These are phyloP conservation scores for Pogonognathellus flavescens DNA, from an alignment of 1,140 invertebrate species.

Conservation along the genomic window DNA sequence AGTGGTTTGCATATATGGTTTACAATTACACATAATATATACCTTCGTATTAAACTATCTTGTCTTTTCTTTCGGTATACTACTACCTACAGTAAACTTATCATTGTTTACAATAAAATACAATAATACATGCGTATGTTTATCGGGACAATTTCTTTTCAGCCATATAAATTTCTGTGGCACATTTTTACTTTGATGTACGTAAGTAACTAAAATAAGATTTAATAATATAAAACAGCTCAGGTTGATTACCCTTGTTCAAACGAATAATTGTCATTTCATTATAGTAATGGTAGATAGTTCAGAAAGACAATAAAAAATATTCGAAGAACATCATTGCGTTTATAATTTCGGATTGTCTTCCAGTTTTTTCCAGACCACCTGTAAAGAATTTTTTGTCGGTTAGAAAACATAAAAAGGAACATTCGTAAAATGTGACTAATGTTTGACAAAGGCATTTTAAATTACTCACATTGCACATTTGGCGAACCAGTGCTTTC, in stretches of 20 bases:
- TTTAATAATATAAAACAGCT: not conserved
- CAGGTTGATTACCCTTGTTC: not conserved
- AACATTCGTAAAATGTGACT: too few species aligned
- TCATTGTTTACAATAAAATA: too few species aligned
- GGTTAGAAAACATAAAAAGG: too few species aligned
- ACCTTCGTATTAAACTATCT: not conserved
- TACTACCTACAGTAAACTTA: too few species aligned
- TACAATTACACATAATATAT: not conserved
- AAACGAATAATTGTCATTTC: not conserved
- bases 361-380: slow-evolving; percentile 80
- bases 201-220: not conserved
- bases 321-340: not conserved
- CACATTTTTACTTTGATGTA: not conserved
- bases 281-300: not conserved
- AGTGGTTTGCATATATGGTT: not conserved
- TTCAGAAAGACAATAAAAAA: too few species aligned
- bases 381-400: slow-evolving; percentile 71
- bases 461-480: slow-evolving; percentile 89
- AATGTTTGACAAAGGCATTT: too few species aligned
- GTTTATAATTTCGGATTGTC: slow-evolving; percentile 73
- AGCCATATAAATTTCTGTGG: too few species aligned
- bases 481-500: slow-evolving; percentile 92
- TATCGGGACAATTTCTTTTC: too few species aligned
- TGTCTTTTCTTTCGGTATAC: not conserved
- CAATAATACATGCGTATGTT: too few species aligned